phyloP scores from a whole-genome alignment of 2,888 invertebrate genomes.

The Chironomus tentans region DNA sequence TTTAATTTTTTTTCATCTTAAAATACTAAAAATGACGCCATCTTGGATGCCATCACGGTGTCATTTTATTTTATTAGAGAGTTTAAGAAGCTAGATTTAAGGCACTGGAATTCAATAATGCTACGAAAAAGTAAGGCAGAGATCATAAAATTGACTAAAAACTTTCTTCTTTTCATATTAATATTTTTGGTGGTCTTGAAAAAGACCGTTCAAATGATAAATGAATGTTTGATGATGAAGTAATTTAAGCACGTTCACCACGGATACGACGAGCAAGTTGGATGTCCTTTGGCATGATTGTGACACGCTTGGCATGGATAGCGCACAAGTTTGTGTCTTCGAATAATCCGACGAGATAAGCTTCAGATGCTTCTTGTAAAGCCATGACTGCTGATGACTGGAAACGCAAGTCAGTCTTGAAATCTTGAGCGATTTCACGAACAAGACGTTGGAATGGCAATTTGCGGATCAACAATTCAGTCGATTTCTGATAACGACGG shows the following conservation, averaged over 20 bases:
- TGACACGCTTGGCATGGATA: constrained; percentile 93
- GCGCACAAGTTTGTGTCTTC: constrained; percentile 98
- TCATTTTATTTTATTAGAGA: too few relatives aligned
- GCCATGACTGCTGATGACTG: constrained; percentile 92
- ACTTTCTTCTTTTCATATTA: background rate
- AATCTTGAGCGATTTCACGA: constrained; percentile 95
- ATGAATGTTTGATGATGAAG: constrained; percentile 35
- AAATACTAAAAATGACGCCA: too few relatives aligned
- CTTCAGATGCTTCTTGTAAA: constrained; percentile 82
- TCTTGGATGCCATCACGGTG: too few relatives aligned
- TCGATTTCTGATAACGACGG: constrained; percentile 92
- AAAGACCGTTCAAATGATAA: background rate
- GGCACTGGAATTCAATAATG: too few relatives aligned
- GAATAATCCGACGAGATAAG: constrained; percentile 87
- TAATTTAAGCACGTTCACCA: constrained; percentile 69
- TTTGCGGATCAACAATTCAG: constrained; percentile 90
- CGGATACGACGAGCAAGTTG: constrained; percentile 93
- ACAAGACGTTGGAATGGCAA: constrained; percentile 92
- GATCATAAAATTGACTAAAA: background rate
- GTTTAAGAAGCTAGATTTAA: too few relatives aligned
- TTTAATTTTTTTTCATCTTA: too few relatives aligned
- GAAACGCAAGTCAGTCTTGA: constrained; percentile 93
- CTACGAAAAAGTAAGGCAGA: too few relatives aligned
- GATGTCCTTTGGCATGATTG: constrained; percentile 97
- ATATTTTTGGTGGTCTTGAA: background rate